Percentiles rank a stretch among this genome's conserved stretches.
Evolutionary conservation across 2,797 vertebrate genomes (phyloP).

Genomic region (Melanotaenia pygmaea): DNA sequence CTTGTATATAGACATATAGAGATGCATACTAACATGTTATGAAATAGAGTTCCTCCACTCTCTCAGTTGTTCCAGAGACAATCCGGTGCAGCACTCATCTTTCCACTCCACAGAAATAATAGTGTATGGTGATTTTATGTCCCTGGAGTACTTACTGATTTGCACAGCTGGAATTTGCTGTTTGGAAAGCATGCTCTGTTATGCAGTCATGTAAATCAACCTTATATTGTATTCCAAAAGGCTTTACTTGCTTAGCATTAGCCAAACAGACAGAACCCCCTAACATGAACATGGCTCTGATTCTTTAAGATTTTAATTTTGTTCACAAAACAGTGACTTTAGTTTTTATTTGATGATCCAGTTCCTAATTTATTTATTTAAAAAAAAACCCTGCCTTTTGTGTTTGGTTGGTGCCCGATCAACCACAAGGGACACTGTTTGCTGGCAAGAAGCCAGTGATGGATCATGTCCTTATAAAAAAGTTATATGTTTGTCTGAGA

Average conservation of each 20-base stretch:
- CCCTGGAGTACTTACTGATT: slow-evolving; percentile 10
- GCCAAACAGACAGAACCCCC: slow-evolving; percentile 5
- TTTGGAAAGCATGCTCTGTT: slow-evolving; percentile 17
- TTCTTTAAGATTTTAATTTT: background rate
- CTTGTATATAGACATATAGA: slow-evolving; percentile 10
- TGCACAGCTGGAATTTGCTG: slow-evolving; percentile 15
- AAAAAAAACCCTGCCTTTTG: background rate
- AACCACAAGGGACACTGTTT: background rate
- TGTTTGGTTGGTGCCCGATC: background rate
- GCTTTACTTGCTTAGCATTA: slow-evolving; percentile 12
- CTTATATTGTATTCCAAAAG: slow-evolving; percentile 10
- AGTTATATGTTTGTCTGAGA: no score
- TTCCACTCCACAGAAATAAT: slow-evolving; percentile 8
- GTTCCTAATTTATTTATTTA: background rate
- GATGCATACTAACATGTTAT: slow-evolving; percentile 15
- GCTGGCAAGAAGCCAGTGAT: slow-evolving; percentile 6
- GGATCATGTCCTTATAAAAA: background rate
- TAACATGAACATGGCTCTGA: background rate
- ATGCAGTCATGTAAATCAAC: slow-evolving; percentile 18
- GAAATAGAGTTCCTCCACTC: background rate
- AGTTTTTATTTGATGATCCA: slow-evolving; percentile 4
- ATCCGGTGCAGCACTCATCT: slow-evolving; percentile 2
- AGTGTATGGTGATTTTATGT: slow-evolving; percentile 10
- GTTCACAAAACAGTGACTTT: background rate
- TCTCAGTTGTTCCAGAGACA: slow-evolving; percentile 9